Evolutionary conservation across 1,140 invertebrate genomes (phyloP), one percentile per base, ranked within the genome.

Genomic region (Drosophila ironensis): DNA sequence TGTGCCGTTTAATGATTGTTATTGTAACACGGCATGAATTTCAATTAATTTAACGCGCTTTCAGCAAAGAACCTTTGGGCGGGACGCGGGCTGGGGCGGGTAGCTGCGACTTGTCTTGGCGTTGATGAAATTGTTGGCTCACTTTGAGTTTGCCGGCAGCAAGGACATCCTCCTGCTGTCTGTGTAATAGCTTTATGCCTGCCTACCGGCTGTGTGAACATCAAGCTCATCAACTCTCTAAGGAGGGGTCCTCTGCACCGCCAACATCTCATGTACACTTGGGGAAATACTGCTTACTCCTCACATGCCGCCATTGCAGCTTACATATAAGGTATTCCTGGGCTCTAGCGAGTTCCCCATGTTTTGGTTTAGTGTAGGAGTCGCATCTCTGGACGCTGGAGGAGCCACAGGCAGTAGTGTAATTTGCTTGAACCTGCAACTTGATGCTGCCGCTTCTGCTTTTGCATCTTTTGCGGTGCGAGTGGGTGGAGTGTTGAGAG

Each of bases 131-230:
- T 84, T 80, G 80, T 86, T 86, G 78, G 60, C 80, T 86, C 75
- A 86, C 80, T 86, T 86, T 86, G 80, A 86, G 77, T 86, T 86
- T 48, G 80, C 80, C 80, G 80, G 81, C 80, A 86, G 80, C 80
- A 86, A 86, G 80, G 80, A 86, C 80, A 86, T 86, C 67, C 52
- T 40, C 33, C 63, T 41, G 8, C 2, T 52, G 40, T 48, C 51
- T 52, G 59, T 70, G 76, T 88, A 87, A 88, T 88, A 88, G 77
- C 76, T 87, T 88, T 69, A 76, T 88, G 69, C 72, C 87, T 88
- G 63, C 71, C 87, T 88, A 59, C 71, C 74, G 87, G 87, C 74
- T 89, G 78, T 89, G 87, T 88, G 87, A 88, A 89, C 87, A 89
- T 89, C 70, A 80, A 74, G 72, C 72, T 74, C 80, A 87, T 86